Evolutionary conservation across 2,888 invertebrate species (phyloP).

Genomic region (Geotrupes spiniger): DNA sequence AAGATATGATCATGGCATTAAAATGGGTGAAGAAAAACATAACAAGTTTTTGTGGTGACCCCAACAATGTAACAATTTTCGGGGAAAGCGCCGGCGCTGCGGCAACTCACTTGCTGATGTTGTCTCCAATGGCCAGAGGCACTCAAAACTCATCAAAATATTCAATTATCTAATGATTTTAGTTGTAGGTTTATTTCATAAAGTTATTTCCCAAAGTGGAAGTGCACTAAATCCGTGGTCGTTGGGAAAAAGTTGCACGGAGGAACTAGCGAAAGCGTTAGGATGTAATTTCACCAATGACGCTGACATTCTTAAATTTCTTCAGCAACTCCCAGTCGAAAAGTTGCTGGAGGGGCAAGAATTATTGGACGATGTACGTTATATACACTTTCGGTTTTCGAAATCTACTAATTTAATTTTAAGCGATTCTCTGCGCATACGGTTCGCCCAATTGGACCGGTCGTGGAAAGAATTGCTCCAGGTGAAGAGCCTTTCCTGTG

Average conservation of each 20-base stretch:
- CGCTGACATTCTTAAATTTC: conserved; percentile 4
- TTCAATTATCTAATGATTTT: neutral
- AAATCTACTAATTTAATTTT: neutral
- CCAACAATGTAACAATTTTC: conserved; percentile 54
- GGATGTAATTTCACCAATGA: conserved; percentile 4
- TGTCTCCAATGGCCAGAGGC: conserved; percentile 50
- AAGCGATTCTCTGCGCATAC: conserved; percentile 3
- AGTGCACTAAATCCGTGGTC: conserved; percentile 13
- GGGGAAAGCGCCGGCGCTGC: conserved; percentile 56
- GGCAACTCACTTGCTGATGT: conserved; percentile 51
- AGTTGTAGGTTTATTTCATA: conserved; percentile 21
- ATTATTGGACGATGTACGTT: conserved; percentile 15
- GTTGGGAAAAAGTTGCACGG: neutral
- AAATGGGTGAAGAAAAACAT: conserved; percentile 55
- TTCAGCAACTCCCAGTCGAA: conserved; percentile 15
- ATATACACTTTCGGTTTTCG: neutral
- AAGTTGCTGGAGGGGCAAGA: conserved; percentile 14
- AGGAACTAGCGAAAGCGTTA: conserved; percentile 7
- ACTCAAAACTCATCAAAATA: neutral
- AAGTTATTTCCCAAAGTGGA: conserved; percentile 26
- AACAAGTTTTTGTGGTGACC: conserved; percentile 52
- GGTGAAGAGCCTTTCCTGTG: conserved; percentile 31
- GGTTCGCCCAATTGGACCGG: conserved; percentile 10
- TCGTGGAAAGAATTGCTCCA: conserved; percentile 27
- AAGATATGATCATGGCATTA: conserved; percentile 54